Evolutionary conservation across 2,888 invertebrate species (phyloP), one percentile per base, ranked within the genome.

Genomic region (Ephialtes manifestator): DNA sequence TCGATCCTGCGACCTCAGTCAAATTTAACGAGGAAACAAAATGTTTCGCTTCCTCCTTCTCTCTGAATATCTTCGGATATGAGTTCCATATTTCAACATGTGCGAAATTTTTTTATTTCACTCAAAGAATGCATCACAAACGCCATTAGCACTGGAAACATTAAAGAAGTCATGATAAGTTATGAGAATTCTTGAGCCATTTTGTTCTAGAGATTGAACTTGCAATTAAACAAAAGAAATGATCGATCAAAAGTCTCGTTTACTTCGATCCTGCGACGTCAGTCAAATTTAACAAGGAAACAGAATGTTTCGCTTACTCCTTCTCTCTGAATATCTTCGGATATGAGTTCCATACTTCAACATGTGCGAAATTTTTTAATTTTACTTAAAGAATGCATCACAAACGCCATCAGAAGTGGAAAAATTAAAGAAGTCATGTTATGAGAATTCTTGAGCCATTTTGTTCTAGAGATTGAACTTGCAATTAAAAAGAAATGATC

Each of bases 401-500:
- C 46, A 43, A 20, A 70, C 43, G 48, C 28, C 13, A 28, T 15
- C 39, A 48, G 18, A 15, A 28, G 4, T 10, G 24, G 11, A 28
- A 11, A 3, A n/a, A 60, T 70, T 46, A 48, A 35, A 13, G 58
- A 39, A 31, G 48, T 77, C 46, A n/a, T n/a, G n/a, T n/a, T n/a
- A 74, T 71, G 39, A 53, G 60, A 67, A 74, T 67, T 70, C 72
- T 81, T 35, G 28, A 35, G 53, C 48, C 31, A 35, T 48, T 75
- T 35, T 63, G 18, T 63, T 18, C 15, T 7, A 67, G 20, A 48
- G 43, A 58, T 24, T 11, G 18, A 31, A n/a, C 51, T 15, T 58
- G 60, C 39, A 39, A 71, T 67, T 24, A 43, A 20, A 39, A 18
- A 72, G 72, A 77, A 84, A 68, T 63, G 18, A 78, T 74, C 51